Evolutionary conservation across 2,888 invertebrate species (phyloP).

Genomic region (Tetanocera ferruginea): DNA sequence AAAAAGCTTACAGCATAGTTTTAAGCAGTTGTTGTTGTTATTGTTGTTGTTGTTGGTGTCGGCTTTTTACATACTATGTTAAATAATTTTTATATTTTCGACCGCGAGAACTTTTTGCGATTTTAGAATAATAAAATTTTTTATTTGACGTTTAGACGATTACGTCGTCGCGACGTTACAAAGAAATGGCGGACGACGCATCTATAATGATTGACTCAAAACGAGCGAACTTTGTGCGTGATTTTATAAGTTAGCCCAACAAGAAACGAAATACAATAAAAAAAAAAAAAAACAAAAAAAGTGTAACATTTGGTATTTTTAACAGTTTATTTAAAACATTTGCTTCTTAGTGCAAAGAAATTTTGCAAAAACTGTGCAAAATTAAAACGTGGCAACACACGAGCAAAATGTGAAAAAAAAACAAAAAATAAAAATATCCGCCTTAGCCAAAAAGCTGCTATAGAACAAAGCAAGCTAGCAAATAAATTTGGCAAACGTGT

Average conservation of each 20-base stretch:
- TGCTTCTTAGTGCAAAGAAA: not conserved
- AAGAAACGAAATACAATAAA: too few species aligned
- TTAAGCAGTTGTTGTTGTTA: not conserved
- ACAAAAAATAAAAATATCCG: too few species aligned
- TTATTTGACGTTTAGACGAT: not conserved
- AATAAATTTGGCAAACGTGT: too few species aligned
- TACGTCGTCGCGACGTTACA: not conserved
- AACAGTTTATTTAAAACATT: not conserved
- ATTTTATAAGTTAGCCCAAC: not conserved
- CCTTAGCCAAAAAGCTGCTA: too few species aligned
- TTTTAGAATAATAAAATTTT: not conserved
- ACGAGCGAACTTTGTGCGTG: not conserved
- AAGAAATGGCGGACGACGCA: not conserved
- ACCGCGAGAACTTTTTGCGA: constrained; percentile 5
- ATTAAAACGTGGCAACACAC: constrained; percentile 11
- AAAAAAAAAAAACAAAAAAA: not conserved
- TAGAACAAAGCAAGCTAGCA: too few species aligned
- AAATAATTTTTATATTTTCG: not conserved
- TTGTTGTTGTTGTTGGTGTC: too few species aligned
- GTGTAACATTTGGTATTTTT: not conserved
- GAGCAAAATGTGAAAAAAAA: too few species aligned
- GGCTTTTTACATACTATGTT: not conserved
- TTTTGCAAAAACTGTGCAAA: not conserved
- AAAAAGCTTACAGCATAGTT: constrained; percentile 16
- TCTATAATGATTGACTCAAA: not conserved